Base-by-base conservation (phyloP, 2,797 vertebrate genomes). In the Sebastolobus alascanus region DNA sequence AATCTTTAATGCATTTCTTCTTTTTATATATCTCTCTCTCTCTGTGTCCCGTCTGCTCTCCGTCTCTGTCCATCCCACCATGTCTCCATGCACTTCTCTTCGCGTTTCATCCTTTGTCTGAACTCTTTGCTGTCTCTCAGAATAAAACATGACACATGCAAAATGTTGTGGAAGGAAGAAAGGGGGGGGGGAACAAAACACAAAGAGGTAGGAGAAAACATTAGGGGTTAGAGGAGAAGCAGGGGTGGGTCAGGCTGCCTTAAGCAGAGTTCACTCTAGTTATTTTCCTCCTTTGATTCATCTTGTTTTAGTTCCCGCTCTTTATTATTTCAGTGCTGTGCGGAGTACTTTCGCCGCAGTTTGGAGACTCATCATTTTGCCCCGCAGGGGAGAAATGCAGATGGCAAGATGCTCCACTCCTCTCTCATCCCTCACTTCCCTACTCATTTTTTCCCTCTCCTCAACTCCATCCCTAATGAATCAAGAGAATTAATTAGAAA, bases 351-450 rank as follows among this genome's bases (percentile, higher is more conserved):
- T 84, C 14, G 25, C 85, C 72, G 87, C 88, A 92, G 87, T 92
- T 93, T 82, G 79, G 78, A 83, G 78, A 83, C 77, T 89, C 91
- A 85, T 85, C 71, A 16, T 81, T 87, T 87, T 81, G 73, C 90
- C 93, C 94, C 84, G 88, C 85, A 84, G 94, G 90, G 70, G 38
- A 86, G 82, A 80, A 88, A 91, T 94, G 87, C 93, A 95, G 92
- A 94, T 94, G 93, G 92, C 71, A 75, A 86, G 86, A 93, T 83
- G 84, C 84, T 92, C 82, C 75, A 68, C 81, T 94, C 87, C 69
- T 87, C 79, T 80, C 81, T 87, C 84, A 85, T 87, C 83, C 70
- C 68, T 83, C 83, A 68, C 79, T 84, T 68, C 79, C n/a, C 71
- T 31, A 22, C 71, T 79, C 58, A 27, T 87, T 81, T 70, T 56